Percentiles rank a stretch among this genome's conserved stretches.
Conservation (phyloP, 2,113 vertebrate species). For the Mirza zaza region DNA sequence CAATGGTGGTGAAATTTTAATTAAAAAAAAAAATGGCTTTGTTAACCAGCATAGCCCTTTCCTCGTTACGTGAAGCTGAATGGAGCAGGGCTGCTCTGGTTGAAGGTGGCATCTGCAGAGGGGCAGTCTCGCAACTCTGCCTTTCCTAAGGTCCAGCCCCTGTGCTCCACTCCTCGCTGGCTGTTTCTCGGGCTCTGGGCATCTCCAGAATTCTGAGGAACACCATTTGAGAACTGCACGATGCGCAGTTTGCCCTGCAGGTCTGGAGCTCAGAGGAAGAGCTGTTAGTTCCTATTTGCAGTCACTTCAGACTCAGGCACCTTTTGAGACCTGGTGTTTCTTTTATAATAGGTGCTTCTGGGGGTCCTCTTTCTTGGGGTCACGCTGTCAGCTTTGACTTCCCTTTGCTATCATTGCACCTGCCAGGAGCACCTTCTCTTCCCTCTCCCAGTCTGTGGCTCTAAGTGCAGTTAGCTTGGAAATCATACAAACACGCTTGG, state of each 20-base stretch:
- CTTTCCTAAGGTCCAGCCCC: background rate
- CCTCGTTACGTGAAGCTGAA: background rate
- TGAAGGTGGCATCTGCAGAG: background rate
- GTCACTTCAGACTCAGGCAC: background rate
- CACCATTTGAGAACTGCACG: background rate
- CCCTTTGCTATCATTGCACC: rapidly evolving
- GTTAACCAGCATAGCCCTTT: background rate
- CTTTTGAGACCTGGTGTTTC: background rate
- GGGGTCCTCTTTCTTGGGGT: background rate
- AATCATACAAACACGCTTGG: background rate
- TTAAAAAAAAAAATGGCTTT: background rate
- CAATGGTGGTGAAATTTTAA: background rate
- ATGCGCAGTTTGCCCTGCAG: background rate
- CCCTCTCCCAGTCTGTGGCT: background rate
- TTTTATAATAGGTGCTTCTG: background rate
- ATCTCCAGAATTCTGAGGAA: background rate
- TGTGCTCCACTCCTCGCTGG: rapidly evolving
- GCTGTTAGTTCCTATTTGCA: background rate
- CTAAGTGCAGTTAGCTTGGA: background rate
- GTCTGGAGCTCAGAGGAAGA: background rate
- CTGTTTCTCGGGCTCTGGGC: background rate
- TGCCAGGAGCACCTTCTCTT: background rate
- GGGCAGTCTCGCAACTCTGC: background rate
- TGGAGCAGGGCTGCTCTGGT: background rate
- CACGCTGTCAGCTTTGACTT: background rate